Base-by-base conservation (phyloP, 2,797 vertebrate genomes). In the Schizopygopsis malacanthus region DNA sequence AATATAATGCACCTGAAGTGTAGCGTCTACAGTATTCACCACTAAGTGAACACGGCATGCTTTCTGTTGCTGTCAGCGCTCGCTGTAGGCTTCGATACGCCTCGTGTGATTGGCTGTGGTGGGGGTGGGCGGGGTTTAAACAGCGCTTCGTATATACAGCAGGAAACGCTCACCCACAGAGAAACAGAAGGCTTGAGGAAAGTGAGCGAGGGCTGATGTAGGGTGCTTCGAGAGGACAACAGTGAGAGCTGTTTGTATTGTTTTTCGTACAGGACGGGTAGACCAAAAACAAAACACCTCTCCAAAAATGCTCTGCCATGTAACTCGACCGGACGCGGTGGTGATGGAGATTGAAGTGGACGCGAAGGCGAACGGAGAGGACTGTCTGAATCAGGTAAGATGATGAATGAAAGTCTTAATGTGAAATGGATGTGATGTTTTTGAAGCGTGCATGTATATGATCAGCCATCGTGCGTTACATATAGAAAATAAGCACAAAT, bases 301-400 rank as follows among this genome's bases (percentile, higher is more conserved):
- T 88, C 81, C 91, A 33, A 94, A 94, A 89, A 98, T 99, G 98
- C 96, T 98, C 90, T 99, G 98, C 93, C 97, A 98, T 96, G 97
- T 99, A 93, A 99, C 98, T 90, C 97, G 98, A 93, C 98, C 98
- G 91, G 98, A 99, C 92, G 97, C 98, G 83, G 98, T 99, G 94
- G 97, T 99, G 93, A 98, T 99, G 98, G 98, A 99, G 95, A 97
- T 99, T 94, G 97, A 99, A 95, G 98, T 99, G 90, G 98, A 99
- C 91, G 93, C 96, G 87, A 99, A 99, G 93, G 98, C 97, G 89
- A 98, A 99, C 92, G 98, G 98, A 81, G 98, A 99, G 93, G 98
- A 99, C 92, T 99, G 98, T 90, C 96, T 98, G 88, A 97, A 96
- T 92, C 97, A 99, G 98, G 98, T 99, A 91, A 67, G 80, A 63